Evolutionary conservation across 2,888 invertebrate species (phyloP), one percentile per base, ranked within the genome.

Genomic region (Cynaeus angustus): DNA sequence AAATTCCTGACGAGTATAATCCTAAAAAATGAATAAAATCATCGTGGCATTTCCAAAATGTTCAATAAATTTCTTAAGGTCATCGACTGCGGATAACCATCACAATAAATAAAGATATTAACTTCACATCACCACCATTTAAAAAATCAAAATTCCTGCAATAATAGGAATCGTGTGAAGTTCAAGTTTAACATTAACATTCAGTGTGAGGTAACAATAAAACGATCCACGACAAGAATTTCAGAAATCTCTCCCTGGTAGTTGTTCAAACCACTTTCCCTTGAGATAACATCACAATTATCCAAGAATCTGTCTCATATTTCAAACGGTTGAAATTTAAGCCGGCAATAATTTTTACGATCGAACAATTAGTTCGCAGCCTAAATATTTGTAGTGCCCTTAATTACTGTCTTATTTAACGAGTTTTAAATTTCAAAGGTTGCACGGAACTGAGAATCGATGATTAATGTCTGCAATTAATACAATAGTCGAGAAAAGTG

Each of bases 401-500:
- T 37, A 37, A 37, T 37, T 37, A 37, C 37, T 37, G 4, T 37
- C 4, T n/a, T 37, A 37, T 43, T 43, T 43, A 43, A 43, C 12
- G 43, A 43, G 12, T 43, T 43, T 43, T 43, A 10, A 43, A 43
- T 43, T 43, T 12, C 4, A 21, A 21, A 21, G 21, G 21, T 21
- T 21, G 21, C 4, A n/a, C 21, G 21, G 21, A 21, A 43, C 43
- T 10, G 7, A 4, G 6, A 12, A 43, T 12, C 12, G 4, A 7
- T 1, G 43, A 43, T 43, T 43, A 10, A 43, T 13, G 43, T 12
- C 10, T 9, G 10, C 43, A 13, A 43, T 43, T 10, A 38, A n/a
- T 38, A 38, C 14, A 46, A 46, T 8, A 3, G n/a, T 5, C 21
- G 16, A 9, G 46, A 46, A 46, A 46, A 46, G 16, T 46, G 46